A percentile compares a stretch with the other conserved stretches of the same genome.
Conservation (phyloP, 2,888 invertebrate genomes). For the Calameuta pallipes region DNA sequence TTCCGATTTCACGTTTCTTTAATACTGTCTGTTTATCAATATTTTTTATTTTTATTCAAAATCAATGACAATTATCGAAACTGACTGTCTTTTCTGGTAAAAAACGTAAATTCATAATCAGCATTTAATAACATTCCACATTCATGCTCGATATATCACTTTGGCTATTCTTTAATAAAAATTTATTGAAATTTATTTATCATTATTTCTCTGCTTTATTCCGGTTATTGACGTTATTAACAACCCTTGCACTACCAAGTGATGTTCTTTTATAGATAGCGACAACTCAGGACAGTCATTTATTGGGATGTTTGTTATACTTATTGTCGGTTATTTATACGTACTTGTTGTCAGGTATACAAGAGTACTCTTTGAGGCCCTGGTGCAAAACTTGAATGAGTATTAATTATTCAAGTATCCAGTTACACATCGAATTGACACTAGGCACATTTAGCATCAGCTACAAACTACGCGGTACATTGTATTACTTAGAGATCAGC, state of each 20-base stretch:
- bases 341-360: not conserved
- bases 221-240: not conserved
- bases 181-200: not conserved
- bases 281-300: not conserved
- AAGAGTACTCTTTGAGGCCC: not conserved
- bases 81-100: not conserved
- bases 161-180: not conserved
- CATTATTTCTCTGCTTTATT: not conserved
- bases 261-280: not conserved
- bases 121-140: not conserved
- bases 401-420: not conserved
- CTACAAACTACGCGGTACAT: not conserved
- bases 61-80: not conserved
- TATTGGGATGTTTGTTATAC: not conserved
- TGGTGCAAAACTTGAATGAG: not conserved
- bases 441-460: not conserved
- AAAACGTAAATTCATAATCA: not conserved
- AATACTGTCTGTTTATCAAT: not conserved
- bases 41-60: not conserved
- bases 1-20: not conserved
- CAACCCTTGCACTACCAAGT: not conserved
- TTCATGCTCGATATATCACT: not conserved
- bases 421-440: not conserved
- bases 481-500: not conserved
- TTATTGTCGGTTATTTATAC: not conserved